These are phyloP conservation scores for Platorchestia sp. DNA, from an alignment of 1,140 invertebrate genomes.

Conservation along the genomic window DNA sequence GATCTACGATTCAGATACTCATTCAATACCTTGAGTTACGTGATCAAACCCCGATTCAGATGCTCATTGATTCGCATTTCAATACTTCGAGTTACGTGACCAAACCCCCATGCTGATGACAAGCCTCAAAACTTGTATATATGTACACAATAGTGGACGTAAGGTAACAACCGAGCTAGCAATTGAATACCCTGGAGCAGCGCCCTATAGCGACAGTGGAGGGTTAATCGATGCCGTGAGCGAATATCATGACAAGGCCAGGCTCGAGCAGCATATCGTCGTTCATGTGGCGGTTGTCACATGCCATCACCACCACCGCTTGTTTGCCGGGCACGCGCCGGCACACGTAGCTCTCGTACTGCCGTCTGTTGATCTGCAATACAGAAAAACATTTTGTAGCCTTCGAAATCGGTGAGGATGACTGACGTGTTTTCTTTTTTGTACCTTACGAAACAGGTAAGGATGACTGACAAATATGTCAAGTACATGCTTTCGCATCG, in stretches of 20 bases:
- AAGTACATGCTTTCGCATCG: too few species aligned
- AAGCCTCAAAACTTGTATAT: background rate
- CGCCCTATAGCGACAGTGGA: background rate
- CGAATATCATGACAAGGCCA: conserved; percentile 94
- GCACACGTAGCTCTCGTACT: conserved; percentile 95
- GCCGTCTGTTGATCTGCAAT: conserved; percentile 83
- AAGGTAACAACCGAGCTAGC: background rate
- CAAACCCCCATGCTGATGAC: too few species aligned
- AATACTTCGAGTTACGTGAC: background rate
- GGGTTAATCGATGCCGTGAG: conserved; percentile 44
- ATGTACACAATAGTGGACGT: background rate
- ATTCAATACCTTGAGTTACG: background rate
- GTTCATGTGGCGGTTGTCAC: conserved; percentile 94
- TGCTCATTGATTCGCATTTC: too few species aligned
- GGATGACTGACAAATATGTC: too few species aligned
- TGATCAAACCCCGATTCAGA: background rate
- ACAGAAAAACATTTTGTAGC: too few species aligned
- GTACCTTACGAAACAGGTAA: too few species aligned
- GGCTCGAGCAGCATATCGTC: conserved; percentile 96
- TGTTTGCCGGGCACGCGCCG: conserved; percentile 91
- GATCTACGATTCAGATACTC: background rate
- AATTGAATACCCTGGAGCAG: background rate
- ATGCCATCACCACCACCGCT: conserved; percentile 93
- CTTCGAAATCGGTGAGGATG: too few species aligned
- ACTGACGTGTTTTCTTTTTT: too few species aligned